Percentiles rank a stretch among this genome's conserved stretches.
Evolutionary conservation across 35 echinoderm and acorn worm species (phyloP).

Genomic region (Ophioderma brevispina): DNA sequence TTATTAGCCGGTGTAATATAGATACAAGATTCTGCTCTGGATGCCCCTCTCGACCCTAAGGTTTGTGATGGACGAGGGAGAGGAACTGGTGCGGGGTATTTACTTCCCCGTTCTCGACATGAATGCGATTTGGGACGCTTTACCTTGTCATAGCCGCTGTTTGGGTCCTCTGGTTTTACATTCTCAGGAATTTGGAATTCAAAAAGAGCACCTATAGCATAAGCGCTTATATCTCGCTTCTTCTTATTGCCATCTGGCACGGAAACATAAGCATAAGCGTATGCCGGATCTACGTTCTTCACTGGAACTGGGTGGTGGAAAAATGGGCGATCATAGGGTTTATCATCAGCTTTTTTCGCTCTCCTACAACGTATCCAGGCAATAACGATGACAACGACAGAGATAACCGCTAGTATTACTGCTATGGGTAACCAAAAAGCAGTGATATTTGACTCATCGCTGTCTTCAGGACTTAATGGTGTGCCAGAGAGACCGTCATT

Average conservation of each 20-base stretch:
- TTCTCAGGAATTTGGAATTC: background rate
- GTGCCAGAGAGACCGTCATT: background rate
- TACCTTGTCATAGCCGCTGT: background rate
- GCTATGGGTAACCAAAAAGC: background rate
- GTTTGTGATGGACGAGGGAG: background rate
- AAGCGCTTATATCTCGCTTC: background rate
- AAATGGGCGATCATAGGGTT: background rate
- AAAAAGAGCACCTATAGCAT: background rate
- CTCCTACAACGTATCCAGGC: background rate
- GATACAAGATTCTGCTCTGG: background rate
- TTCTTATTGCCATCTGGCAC: background rate
- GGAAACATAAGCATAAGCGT: background rate
- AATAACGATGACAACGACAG: background rate
- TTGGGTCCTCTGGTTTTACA: background rate
- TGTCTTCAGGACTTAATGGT: background rate
- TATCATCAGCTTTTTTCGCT: background rate
- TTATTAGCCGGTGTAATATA: background rate
- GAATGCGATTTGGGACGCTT: constrained; percentile 7
- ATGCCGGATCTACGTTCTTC: background rate
- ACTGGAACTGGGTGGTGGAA: background rate
- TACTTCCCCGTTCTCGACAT: background rate
- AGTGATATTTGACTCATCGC: background rate
- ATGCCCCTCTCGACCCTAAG: background rate
- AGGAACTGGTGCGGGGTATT: background rate
- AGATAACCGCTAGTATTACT: background rate